Evolutionary conservation across 2,888 invertebrate species (phyloP), one percentile per base, ranked within the genome.

Genomic region (Sympetrum striolatum): DNA sequence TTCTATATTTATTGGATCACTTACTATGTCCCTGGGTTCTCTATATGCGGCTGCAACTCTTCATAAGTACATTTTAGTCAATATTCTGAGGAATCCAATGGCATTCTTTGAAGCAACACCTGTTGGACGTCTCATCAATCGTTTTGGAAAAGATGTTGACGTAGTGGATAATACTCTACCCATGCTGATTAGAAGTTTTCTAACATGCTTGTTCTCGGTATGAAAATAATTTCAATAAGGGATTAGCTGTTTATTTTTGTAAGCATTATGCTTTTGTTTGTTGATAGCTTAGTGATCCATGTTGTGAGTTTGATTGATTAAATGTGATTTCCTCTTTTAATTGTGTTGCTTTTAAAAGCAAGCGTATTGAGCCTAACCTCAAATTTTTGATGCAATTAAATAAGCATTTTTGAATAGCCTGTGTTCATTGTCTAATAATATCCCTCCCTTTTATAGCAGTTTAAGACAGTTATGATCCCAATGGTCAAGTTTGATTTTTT

Each of bases 51-150:
- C 92, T 0, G 91, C 91, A 35, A 91, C 91, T 14, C 92, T 94
- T 15, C 93, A 94, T 90, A 81, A 90, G 44, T 91, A 91, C 15
- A 92, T 93, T 91, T 91, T 93, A 22, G 48, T 91, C 12, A 92
- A 92, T 90, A 92, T 93, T 64, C 90, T 94, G 22, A 90, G 92
- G 90, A 92, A 92, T 18, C 93, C 93, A 0, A 93, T 93, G 93
- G 95, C 96, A 93, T 97, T 97, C 95, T 97, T 96, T 95, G 97
- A 97, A 94, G 96, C 97, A 92, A 97, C 97, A 93, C 97, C 97
- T 91, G 95, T 96, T 92, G 97, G 97, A 93, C 95, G 97, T 93
- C 95, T 97, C 93, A 95, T 97, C 94, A 97, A 97, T 95, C 95
- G 97, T 92, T 96, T 96, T 95, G 95, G 96, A 93, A 96, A 96